Conservation (phyloP, 2,797 vertebrate genomes). For the Clarias fuscus region DNA sequence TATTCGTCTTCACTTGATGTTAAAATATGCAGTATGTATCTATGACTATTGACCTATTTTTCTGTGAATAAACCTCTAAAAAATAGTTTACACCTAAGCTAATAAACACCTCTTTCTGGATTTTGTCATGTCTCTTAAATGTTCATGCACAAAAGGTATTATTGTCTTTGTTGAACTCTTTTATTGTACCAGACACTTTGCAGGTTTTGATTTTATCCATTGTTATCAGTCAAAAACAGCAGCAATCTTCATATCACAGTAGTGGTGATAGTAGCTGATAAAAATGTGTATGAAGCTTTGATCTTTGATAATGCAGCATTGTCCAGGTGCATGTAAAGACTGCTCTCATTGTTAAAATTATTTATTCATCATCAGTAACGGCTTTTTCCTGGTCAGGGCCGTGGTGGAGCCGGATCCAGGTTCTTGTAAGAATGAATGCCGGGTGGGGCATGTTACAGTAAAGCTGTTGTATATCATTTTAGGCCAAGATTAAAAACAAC, state of each 20-base stretch:
- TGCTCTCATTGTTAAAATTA: not conserved
- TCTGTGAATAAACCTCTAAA: constrained; percentile 29
- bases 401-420: not conserved
- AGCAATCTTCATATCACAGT: constrained; percentile 4
- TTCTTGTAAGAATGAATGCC: not conserved
- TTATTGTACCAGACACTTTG: constrained; percentile 65
- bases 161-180: constrained; percentile 52
- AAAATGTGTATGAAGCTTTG: constrained; percentile 65
- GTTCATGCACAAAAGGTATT: constrained; percentile 9
- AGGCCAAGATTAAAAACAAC: no score
- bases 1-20: not conserved
- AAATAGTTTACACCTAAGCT: constrained; percentile 33
- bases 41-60: constrained; percentile 7
- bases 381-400: not conserved
- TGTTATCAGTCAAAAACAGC: constrained; percentile 54
- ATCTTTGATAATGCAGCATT: constrained; percentile 47
- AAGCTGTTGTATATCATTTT: not conserved
- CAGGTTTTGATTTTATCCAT: constrained; percentile 60
- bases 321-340: constrained; percentile 13
- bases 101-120: constrained; percentile 37
- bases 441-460: not conserved
- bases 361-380: not conserved
- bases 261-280: constrained; percentile 58
- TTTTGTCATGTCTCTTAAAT: constrained; percentile 22
- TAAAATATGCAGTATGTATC: not conserved